Base-by-base conservation (phyloP, 64 coral and sea anemone genomes). In the Stichodactyla helianthus region DNA sequence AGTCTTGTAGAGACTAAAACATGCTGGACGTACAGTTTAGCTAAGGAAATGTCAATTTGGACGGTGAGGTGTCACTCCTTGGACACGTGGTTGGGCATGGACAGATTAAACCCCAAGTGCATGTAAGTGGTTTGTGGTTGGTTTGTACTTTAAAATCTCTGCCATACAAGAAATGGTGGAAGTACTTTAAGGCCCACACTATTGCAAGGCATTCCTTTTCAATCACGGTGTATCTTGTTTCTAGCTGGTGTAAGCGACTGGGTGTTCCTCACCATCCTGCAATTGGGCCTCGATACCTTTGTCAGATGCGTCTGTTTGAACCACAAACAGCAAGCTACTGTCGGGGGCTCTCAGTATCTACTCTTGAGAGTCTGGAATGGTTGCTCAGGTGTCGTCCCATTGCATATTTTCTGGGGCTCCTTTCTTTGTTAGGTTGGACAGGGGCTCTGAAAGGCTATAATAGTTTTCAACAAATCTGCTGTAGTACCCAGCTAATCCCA, bases 401-500 rank as follows among this genome's bases (percentile, higher is more conserved):
- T 76, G 60, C 14, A 88, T 56, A 7, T 28, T 76, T 11, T 77
- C 63, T 77, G 64, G 14, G 5, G 59, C 59, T 5, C 19, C 25
- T 77, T 77, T 77, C 35, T 79, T 92, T 15, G 82, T 92, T 18
- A 92, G 64, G 17, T 82, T 79, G 4, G 86, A 57, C 10, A 88
- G 27, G 2, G 91, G 80, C 5, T 35, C 86, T 7, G 91, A 65
- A 5, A 77, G 55, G 13, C 18, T 28, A 10, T 58, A 23, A 59
- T 54, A 92, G 20, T 87, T 64, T 0, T 65, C 86, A 55, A 92
- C 74, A 51, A 92, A 92, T 62, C 88, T 82, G 7, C 79, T 31
- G 23, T 88, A 92, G 26, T 71, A 92, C 6, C 91, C 86, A 20
- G 59, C 35, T 14, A 92, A 31, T 12, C 91, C 91, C 16, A 92